A percentile compares a stretch with the other conserved stretches of the same genome.
Evolutionary conservation across 1,140 invertebrate species (phyloP).

Genomic region (Drosophila jambulina): DNA sequence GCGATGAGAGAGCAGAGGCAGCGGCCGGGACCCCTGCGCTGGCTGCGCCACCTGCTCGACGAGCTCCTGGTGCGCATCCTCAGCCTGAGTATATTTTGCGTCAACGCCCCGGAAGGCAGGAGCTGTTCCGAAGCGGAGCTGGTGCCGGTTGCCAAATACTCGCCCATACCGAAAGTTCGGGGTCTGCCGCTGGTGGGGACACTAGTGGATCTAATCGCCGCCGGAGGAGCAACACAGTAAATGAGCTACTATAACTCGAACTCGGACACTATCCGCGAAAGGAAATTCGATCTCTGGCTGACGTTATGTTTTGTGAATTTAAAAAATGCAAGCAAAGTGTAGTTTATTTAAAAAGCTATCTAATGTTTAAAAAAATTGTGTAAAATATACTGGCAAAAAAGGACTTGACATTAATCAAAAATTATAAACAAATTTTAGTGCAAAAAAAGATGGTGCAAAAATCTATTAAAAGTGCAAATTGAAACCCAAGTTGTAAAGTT

Average conservation of each 20-base stretch:
- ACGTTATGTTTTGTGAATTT: neutral
- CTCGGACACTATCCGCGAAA: neutral
- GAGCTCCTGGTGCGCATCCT: conserved; percentile 40
- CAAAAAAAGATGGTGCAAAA: neutral
- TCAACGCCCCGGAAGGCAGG: neutral
- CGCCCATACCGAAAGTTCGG: conserved; percentile 66
- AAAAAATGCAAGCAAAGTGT: neutral
- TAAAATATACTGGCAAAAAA: neutral
- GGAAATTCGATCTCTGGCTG: neutral
- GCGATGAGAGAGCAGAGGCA: conserved; percentile 36
- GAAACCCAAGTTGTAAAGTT: neutral
- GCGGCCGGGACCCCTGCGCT: conserved; percentile 33
- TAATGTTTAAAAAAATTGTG: neutral
- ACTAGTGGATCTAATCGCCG: conserved; percentile 85
- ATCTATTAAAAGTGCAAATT: neutral
- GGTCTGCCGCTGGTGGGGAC: conserved; percentile 87
- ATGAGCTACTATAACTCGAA: conserved; percentile 15
- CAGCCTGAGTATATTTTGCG: conserved; percentile 21
- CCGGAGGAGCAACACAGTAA: conserved; percentile 86
- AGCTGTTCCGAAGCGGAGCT: conserved; percentile 16
- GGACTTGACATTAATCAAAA: neutral
- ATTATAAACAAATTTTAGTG: neutral
- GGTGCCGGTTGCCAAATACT: conserved; percentile 47
- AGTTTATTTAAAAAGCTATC: neutral
- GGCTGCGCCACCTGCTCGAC: conserved; percentile 47